Percentiles rank a stretch among this genome's conserved stretches.
These are phyloP conservation scores for Vulpes vulpes DNA, from an alignment of 2,113 vertebrate genomes.

Conservation along the genomic window DNA sequence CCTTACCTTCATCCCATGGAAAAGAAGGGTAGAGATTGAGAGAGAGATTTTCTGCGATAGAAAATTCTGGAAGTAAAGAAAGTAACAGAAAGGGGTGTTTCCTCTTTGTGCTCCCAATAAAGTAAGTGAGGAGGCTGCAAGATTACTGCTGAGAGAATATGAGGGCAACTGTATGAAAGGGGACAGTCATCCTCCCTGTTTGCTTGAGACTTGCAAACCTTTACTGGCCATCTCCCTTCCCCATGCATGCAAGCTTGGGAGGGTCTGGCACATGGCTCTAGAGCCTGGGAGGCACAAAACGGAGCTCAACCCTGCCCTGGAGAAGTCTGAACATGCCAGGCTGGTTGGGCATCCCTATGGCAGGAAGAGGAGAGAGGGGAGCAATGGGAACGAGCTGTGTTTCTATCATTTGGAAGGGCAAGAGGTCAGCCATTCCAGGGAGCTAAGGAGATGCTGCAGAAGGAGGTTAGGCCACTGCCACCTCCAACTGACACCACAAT, in stretches of 20 bases:
- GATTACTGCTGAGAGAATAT: not conserved
- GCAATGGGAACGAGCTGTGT: not conserved
- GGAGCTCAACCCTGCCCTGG: not conserved
- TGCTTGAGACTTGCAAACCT: not conserved
- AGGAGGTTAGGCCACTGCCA: not conserved
- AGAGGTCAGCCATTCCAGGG: too few relatives aligned
- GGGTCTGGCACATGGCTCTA: not conserved
- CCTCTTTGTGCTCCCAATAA: not conserved
- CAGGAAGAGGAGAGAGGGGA: not conserved
- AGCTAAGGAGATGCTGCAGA: not conserved
- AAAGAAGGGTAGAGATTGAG: not conserved
- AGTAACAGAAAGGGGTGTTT: not conserved
- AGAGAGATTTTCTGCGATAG: not conserved
- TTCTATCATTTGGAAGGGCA: not conserved
- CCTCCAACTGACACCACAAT: not conserved
- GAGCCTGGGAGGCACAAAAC: not conserved
- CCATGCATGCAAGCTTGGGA: too few relatives aligned
- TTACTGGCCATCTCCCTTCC: not conserved
- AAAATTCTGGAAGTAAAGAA: not conserved
- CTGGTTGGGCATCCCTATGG: not conserved
- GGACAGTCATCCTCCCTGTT: not conserved
- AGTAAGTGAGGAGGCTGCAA: not conserved
- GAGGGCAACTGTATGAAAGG: not conserved
- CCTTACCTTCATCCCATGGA: not conserved
- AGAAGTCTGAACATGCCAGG: not conserved